Conservation (phyloP, 2,797 vertebrate genomes). For the Halcyon smyrnensis region DNA sequence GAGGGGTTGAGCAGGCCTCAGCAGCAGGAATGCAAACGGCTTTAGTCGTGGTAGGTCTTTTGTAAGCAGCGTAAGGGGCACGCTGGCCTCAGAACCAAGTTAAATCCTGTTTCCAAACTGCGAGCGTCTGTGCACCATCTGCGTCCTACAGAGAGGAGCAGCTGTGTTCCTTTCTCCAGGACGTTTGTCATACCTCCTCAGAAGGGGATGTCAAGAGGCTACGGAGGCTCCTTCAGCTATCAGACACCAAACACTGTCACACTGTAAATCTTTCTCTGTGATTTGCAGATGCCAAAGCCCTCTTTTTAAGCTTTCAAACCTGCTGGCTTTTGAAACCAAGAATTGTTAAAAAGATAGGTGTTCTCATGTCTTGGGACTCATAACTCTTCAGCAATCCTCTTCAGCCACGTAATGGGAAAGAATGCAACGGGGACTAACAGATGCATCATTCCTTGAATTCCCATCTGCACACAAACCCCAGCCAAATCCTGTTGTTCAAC, state of each 20-base stretch:
- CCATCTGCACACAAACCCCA: slow-evolving; percentile 8
- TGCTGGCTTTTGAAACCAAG: neutral
- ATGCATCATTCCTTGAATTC: neutral
- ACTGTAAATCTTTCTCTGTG: neutral
- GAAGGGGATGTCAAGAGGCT: neutral
- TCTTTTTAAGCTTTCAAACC: neutral
- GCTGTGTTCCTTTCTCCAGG: neutral
- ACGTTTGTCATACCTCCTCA: neutral
- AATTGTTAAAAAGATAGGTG: neutral
- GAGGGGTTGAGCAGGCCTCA: neutral
- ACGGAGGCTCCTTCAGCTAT: neutral
- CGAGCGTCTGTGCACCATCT: slow-evolving; percentile 52
- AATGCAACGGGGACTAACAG: neutral
- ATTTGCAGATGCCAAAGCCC: neutral
- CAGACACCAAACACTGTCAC: neutral
- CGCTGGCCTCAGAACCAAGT: neutral
- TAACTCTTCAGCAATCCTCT: neutral
- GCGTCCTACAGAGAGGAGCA: neutral
- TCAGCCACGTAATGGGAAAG: neutral
- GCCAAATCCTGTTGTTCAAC: slow-evolving; percentile 3
- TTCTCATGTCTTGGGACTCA: neutral
- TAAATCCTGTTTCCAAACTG: slow-evolving; percentile 23
- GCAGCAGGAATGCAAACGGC: neutral
- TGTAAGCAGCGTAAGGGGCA: neutral
- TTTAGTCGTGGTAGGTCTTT: neutral